Percentiles rank a stretch among this genome's conserved stretches.
phyloP scores from a whole-genome alignment of 2,797 vertebrate species.

The Nasua narica region DNA sequence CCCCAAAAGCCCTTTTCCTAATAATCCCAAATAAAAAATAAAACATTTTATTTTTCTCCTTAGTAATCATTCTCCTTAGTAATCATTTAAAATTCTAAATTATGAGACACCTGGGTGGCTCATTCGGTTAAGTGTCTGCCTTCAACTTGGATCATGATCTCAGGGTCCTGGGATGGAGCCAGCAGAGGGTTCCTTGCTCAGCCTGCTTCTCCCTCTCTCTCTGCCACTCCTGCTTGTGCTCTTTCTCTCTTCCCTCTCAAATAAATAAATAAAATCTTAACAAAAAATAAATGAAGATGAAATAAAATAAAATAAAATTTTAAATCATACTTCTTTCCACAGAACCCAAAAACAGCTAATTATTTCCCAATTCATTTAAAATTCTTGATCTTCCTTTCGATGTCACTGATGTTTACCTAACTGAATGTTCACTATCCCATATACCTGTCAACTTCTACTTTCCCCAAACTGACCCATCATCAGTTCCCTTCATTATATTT shows the following conservation, averaged over 20 bases:
- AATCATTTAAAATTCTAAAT: neutral
- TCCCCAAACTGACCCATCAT: neutral
- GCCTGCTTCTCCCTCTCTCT: neutral
- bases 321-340: neutral
- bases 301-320: neutral
- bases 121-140: neutral
- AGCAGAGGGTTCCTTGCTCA: neutral
- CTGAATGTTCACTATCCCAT: neutral
- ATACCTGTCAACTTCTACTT: neutral
- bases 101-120: neutral
- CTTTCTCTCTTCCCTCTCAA: neutral
- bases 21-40: neutral
- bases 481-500: neutral
- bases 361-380: conserved; percentile 16
- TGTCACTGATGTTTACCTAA: neutral
- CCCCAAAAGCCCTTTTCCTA: neutral
- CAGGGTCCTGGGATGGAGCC: neutral
- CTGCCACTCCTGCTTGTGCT: neutral
- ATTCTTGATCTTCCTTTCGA: neutral
- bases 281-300: neutral
- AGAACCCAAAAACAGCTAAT: neutral
- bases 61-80: neutral
- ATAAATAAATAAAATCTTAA: neutral
- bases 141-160: neutral
- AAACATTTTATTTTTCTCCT: too few species aligned